A percentile compares a stretch with the other conserved stretches of the same genome.
Conservation (phyloP, 2,888 invertebrate species). For the Nesidiocoris tenuis region DNA sequence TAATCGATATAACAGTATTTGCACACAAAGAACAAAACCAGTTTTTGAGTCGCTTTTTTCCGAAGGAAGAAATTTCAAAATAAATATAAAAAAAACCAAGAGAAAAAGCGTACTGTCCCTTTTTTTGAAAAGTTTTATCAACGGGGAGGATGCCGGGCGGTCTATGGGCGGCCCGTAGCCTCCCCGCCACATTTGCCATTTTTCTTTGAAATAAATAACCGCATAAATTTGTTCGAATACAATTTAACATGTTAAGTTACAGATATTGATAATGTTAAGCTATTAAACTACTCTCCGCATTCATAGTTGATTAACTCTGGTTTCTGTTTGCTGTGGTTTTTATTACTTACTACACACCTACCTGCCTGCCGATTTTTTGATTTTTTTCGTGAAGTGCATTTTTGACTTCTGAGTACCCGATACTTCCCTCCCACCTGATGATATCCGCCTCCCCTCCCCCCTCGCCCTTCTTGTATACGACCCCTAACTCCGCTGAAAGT, state of each 20-base stretch:
- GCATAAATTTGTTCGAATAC: conserved; percentile 36
- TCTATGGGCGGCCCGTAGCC: too few species aligned
- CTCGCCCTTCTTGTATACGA: conserved; percentile 30
- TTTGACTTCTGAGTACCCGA: conserved; percentile 1
- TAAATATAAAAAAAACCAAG: conserved; percentile 8
- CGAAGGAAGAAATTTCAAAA: conserved; percentile 10
- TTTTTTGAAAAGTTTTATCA: conserved; percentile 15
- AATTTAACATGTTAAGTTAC: conserved; percentile 46
- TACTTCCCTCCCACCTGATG: not conserved
- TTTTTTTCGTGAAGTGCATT: conserved; percentile 37
- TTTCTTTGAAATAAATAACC: conserved; percentile 29
- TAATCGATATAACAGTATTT: conserved; percentile 48
- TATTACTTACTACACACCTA: too few species aligned
- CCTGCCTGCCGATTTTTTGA: too few species aligned
- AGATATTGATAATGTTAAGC: conserved; percentile 47
- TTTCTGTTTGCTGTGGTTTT: conserved; percentile 48
- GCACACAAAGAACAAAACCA: conserved; percentile 40
- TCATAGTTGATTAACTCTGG: conserved; percentile 42
- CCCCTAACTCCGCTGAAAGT: conserved; percentile 8
- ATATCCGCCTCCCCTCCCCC: not conserved
- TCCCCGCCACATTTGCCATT: conserved; percentile 17
- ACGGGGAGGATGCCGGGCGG: not conserved
- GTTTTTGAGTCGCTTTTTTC: conserved; percentile 43
- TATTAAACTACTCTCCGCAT: conserved; percentile 44
- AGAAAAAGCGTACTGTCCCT: conserved; percentile 38